A percentile compares a stretch with the other conserved stretches of the same genome.
These are phyloP conservation scores for Trogon surrucura DNA, from an alignment of 2,113 vertebrate genomes.

Conservation along the genomic window DNA sequence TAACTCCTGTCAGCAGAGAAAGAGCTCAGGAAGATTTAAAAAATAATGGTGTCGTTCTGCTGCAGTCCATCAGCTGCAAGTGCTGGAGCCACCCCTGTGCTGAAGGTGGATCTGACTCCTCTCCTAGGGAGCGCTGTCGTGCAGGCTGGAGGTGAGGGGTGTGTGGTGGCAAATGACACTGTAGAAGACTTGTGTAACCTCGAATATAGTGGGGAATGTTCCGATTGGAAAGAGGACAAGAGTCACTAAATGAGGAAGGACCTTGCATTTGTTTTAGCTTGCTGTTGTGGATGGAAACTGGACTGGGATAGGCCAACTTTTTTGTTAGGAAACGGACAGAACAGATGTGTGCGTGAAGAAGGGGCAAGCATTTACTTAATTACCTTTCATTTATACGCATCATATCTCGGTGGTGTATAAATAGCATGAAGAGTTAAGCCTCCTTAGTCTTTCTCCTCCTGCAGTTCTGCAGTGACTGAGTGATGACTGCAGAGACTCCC, in stretches of 20 bases:
- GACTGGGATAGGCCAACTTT: neutral
- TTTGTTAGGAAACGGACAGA: neutral
- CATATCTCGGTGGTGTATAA: neutral
- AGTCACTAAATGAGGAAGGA: neutral
- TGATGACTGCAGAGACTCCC: slow-evolving; percentile 42
- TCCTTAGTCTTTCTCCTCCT: neutral
- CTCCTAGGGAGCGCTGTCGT: neutral
- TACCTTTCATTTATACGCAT: neutral
- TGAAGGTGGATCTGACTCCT: neutral
- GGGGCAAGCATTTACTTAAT: neutral
- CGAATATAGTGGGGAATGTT: neutral
- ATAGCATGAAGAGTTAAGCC: slow-evolving; percentile 42
- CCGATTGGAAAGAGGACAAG: neutral
- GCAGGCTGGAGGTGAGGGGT: neutral
- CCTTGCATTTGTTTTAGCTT: neutral
- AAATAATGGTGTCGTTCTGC: neutral
- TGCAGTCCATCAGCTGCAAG: neutral
- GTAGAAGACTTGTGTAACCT: neutral
- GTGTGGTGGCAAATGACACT: too few relatives aligned
- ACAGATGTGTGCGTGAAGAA: neutral
- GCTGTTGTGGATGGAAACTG: neutral
- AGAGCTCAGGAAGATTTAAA: neutral
- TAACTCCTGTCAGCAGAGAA: neutral
- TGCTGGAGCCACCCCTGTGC: neutral
- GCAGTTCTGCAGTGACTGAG: neutral